Percentiles rank a stretch among this genome's conserved stretches.
phyloP scores from a whole-genome alignment of 2,797 vertebrate species.

The Coregonus suidteri region DNA sequence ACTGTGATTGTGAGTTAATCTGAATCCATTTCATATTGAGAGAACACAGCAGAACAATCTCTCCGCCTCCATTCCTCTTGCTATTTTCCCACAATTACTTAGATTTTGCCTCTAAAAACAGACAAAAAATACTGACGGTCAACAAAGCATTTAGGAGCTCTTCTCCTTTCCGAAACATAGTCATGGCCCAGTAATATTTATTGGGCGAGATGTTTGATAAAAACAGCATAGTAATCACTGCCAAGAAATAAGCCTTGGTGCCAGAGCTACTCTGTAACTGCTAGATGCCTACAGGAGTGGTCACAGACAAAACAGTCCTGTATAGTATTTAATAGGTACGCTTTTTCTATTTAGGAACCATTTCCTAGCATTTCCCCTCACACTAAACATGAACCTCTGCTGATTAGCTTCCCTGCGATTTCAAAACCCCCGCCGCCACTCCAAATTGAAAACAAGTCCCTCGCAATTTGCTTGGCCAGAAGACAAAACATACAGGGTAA shows the following conservation, averaged over 20 bases:
- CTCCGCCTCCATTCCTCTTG: not conserved
- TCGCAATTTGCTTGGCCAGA: not conserved
- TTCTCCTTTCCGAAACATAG: conserved; percentile 61
- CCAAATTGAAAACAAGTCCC: not conserved
- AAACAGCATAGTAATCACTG: conserved; percentile 44
- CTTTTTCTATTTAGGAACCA: not conserved
- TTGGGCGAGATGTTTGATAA: conserved; percentile 34
- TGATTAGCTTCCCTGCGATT: not conserved
- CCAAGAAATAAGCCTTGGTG: not conserved
- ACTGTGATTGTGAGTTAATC: not conserved
- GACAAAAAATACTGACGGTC: conserved; percentile 11
- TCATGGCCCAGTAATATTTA: conserved; percentile 46
- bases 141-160: conserved; percentile 23
- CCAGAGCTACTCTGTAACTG: conserved; percentile 2
- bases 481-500: not conserved
- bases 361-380: not conserved
- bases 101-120: not conserved
- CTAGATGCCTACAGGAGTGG: conserved; percentile 10
- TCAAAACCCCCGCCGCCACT: not conserved
- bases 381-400: not conserved
- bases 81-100: conserved; percentile 5
- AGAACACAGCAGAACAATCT: not conserved
- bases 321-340: no score
- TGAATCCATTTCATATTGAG: not conserved
- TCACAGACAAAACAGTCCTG: not conserved